Conservation (phyloP, 2,888 invertebrate species). For the Tetranychus truncatus region DNA sequence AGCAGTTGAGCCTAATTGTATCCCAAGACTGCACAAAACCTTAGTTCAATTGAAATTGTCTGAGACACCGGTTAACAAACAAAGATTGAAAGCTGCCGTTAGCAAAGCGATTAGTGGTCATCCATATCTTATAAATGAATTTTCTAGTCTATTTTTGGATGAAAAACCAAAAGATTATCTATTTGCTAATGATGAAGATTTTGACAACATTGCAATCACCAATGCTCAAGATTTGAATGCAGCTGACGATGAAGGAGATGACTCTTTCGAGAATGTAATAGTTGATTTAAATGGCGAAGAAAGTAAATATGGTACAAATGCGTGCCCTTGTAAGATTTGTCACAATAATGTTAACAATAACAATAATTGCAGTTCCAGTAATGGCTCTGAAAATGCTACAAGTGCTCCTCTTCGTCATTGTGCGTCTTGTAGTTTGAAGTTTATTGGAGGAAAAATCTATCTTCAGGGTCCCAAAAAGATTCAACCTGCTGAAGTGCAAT, state of each 20-base stretch:
- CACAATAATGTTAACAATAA: conserved; percentile 5
- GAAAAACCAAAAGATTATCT: conserved; percentile 16
- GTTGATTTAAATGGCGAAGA: conserved; percentile 17
- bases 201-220: conserved; percentile 16
- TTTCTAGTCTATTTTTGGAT: conserved; percentile 19
- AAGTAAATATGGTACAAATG: conserved; percentile 19
- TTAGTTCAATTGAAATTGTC: conserved; percentile 16
- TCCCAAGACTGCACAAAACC: conserved; percentile 13
- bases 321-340: conserved; percentile 20
- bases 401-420: conserved; percentile 10
- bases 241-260: background rate
- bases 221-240: conserved; percentile 15
- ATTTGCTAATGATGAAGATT: conserved; percentile 17
- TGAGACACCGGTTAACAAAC: conserved; percentile 4
- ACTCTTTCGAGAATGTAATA: conserved; percentile 14
- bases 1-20: conserved; percentile 5
- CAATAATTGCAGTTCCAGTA: background rate
- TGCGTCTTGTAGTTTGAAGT: conserved; percentile 17
- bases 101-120: conserved; percentile 17
- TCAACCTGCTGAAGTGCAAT: conserved; percentile 17
- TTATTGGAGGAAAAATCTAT: conserved; percentile 20
- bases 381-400: background rate
- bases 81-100: conserved; percentile 14
- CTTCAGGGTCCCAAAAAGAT: conserved; percentile 17
- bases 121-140: conserved; percentile 18